Percentiles rank a stretch among this genome's conserved stretches.
Evolutionary conservation across 2,888 invertebrate genomes (phyloP).

Genomic region (Apoderus coryli): DNA sequence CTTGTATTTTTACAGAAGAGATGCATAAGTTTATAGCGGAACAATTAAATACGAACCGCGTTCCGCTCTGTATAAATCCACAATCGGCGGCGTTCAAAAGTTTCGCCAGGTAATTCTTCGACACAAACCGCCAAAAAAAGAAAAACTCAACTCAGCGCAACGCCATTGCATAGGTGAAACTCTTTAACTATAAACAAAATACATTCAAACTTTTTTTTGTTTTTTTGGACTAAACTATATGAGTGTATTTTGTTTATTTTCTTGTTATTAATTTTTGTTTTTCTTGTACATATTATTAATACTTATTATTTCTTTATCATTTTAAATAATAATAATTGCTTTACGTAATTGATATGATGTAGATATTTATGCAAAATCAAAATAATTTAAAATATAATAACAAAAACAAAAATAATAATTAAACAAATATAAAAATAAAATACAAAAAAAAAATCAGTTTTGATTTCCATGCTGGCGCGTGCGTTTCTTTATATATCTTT

Average conservation of each 20-base stretch:
- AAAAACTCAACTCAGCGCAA: conserved; percentile 34
- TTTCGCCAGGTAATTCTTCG: conserved; percentile 99
- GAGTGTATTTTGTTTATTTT: too few species aligned
- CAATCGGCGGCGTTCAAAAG: conserved; percentile 99
- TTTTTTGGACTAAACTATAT: conserved; percentile 12
- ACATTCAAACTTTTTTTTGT: conserved; percentile 17
- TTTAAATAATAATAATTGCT: too few species aligned
- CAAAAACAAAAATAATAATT: conserved; percentile 13
- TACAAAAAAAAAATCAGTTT: conserved; percentile 17
- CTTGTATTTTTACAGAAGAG: conserved; percentile 81
- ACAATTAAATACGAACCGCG: conserved; percentile 86
- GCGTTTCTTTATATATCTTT: conserved; percentile 25
- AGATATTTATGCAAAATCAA: too few species aligned
- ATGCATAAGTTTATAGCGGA: conserved; percentile 98
- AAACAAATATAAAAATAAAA: background rate
- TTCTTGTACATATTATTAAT: conserved; percentile 7
- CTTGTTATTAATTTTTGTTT: too few species aligned
- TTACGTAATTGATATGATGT: too few species aligned
- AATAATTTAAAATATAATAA: conserved; percentile 12
- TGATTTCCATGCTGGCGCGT: conserved; percentile 37
- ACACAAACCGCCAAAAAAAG: too few species aligned
- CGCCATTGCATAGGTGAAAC: conserved; percentile 37
- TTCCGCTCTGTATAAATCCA: conserved; percentile 98
- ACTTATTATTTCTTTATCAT: conserved; percentile 9
- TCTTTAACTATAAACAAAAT: conserved; percentile 10